Percentiles rank a stretch among this genome's conserved stretches.
These are phyloP conservation scores for Hydropotes inermis DNA, from an alignment of 2,113 vertebrate genomes.

Conservation along the genomic window DNA sequence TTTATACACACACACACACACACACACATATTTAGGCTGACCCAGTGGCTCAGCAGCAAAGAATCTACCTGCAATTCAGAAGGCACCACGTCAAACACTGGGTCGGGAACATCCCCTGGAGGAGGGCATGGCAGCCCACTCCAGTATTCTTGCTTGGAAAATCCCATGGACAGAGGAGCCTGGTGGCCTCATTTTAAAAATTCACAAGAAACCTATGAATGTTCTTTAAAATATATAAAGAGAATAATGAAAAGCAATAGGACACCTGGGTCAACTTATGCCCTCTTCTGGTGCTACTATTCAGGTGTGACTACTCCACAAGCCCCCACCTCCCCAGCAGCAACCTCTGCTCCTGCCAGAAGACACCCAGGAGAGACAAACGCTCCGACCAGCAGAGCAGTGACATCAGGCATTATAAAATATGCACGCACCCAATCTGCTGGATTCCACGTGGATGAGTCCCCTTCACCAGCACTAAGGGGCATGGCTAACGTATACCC, in stretches of 20 bases:
- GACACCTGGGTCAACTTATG: neutral
- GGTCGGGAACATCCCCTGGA: neutral
- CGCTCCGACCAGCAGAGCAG: too few relatives aligned
- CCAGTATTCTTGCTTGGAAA: neutral
- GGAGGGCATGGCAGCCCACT: neutral
- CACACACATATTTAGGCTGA: neutral
- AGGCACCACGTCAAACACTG: neutral
- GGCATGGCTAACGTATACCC: fast-evolving
- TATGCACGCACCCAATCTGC: fast-evolving
- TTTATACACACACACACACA: neutral
- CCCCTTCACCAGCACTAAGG: neutral
- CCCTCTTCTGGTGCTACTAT: neutral
- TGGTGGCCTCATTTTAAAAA: neutral
- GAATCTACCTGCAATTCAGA: neutral
- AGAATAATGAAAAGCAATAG: neutral
- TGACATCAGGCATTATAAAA: neutral
- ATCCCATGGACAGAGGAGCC: neutral
- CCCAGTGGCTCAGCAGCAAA: neutral
- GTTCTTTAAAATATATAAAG: neutral
- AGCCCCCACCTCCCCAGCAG: neutral
- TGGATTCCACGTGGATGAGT: fast-evolving
- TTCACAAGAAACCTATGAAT: neutral
- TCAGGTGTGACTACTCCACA: fast-evolving
- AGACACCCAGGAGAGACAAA: neutral
- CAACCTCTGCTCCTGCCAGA: neutral